These are phyloP conservation scores for Reticulitermes lucifugus DNA, from an alignment of 2,888 invertebrate genomes.

Conservation along the genomic window DNA sequence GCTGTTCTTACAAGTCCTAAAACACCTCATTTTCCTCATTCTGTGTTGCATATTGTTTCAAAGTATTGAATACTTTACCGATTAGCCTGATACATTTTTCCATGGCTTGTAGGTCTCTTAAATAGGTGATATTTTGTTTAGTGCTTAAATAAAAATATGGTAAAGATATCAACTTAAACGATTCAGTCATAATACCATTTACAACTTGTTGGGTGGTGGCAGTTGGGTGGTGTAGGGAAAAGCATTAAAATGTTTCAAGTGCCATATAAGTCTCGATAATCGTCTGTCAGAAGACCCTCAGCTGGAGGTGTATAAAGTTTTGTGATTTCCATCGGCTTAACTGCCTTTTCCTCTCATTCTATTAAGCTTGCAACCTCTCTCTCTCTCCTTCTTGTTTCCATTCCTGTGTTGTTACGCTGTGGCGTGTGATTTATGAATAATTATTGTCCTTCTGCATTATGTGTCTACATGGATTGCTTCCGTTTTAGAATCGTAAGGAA, in stretches of 20 bases:
- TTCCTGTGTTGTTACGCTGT: not conserved
- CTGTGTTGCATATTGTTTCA: too few relatives aligned
- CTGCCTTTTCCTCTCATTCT: constrained; percentile 34
- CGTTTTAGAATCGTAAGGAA: not conserved
- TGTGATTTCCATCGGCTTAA: constrained; percentile 36
- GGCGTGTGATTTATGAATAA: constrained; percentile 41
- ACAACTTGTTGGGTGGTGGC: constrained; percentile 25
- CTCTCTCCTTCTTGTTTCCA: constrained; percentile 1
- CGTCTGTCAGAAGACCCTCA: constrained; percentile 40
- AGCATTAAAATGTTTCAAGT: constrained; percentile 40
- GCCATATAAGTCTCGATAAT: constrained; percentile 40
- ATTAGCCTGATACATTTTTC: too few relatives aligned
- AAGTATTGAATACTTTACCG: too few relatives aligned
- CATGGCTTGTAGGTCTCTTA: not conserved
- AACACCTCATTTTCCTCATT: too few relatives aligned
- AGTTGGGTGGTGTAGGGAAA: not conserved
- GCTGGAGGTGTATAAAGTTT: constrained; percentile 40
- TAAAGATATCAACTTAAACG: constrained; percentile 23
- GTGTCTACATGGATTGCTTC: constrained; percentile 35
- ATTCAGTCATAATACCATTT: constrained; percentile 34
- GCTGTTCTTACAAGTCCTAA: too few relatives aligned
- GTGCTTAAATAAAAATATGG: not conserved
- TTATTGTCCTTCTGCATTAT: constrained; percentile 34
- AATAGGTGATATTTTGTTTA: not conserved
- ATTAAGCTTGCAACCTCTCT: not conserved